Base-by-base conservation (phyloP, 2,888 invertebrate genomes). In the Diachrysia chrysitis region DNA sequence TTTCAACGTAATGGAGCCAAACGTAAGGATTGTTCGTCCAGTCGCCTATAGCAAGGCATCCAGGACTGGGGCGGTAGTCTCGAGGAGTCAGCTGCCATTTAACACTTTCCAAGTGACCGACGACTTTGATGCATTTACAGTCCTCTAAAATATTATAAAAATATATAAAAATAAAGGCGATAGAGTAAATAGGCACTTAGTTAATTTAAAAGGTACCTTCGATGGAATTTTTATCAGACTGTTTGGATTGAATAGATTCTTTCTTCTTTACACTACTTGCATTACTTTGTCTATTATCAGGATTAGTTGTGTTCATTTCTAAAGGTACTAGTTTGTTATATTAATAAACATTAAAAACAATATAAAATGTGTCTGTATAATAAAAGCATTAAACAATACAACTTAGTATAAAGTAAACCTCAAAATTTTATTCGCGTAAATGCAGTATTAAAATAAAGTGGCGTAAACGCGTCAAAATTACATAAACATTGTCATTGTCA, bases 1-100 rank as follows among this genome's bases (percentile, higher is more conserved):
- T 93, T 66, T 89, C 87, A 5, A 93, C 90, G 65, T 92, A 91
- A 63, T 89, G 82, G 1, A 94, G 81, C 95, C 95, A 95, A 48
- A 92, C 88, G 73, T 86, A 87, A 0, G 88, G 88, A 63, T 90
- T 79, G 19, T 71, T 58, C 0, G 84, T 83, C 93, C 93, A 94
- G 67, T 94, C 93, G 0, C 85, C 92, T 0, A 93, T 58, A 0
- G 86, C 71, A 14, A 94, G 83, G 54, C 73, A 66, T 0, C 90
- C 91, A 0, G 89, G 82, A 17, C 89, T 88, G 1, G 85, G 83
- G 1, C 72, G 72, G 76, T 91, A 87, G 0, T 68, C 37, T 4
- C 90, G 85, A 0, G 85, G 87, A 71, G 79, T 85, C 5, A 84
- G 61, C 23, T 79, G 67, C 92, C 90, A 92, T 10, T 85, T 82